Percentiles rank a stretch among this genome's conserved stretches.
Conservation (phyloP, 1,140 invertebrate genomes). For the Hesperophylax magnus region DNA sequence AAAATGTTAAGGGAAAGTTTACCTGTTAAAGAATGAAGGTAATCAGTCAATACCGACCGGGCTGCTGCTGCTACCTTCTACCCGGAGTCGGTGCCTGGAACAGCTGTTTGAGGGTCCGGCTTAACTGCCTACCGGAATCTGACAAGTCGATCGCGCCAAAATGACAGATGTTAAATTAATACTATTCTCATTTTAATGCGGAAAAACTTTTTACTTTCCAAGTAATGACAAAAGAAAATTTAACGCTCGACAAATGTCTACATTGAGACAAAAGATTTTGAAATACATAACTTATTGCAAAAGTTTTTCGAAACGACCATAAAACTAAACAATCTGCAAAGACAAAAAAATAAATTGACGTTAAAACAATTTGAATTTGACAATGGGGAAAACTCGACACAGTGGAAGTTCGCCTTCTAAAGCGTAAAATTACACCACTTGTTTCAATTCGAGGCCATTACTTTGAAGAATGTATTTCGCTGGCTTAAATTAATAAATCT, state of each 20-base stretch:
- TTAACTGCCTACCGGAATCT: background rate
- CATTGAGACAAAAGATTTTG: background rate
- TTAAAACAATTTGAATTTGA: background rate
- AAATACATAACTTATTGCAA: background rate
- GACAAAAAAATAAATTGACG: background rate
- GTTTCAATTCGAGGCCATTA: conserved; percentile 21
- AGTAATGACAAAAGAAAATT: conserved; percentile 8
- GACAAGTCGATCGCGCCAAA: background rate
- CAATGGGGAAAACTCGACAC: conserved; percentile 7
- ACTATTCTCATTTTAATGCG: background rate
- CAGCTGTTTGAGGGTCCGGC: background rate
- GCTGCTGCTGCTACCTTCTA: too few species aligned
- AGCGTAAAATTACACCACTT: conserved; percentile 8
- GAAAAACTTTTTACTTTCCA: background rate
- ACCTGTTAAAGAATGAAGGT: conserved; percentile 2
- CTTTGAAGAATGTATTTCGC: conserved; percentile 9
- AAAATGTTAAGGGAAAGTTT: conserved; percentile 14
- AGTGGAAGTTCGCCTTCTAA: background rate
- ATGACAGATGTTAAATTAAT: background rate
- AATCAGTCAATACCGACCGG: conserved; percentile 19
- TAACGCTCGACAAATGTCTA: background rate
- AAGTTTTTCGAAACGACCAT: background rate
- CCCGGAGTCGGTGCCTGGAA: too few species aligned
- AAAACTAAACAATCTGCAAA: background rate
- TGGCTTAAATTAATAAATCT: conserved; percentile 19